Percentiles rank a stretch among this genome's conserved stretches.
Conservation (phyloP, 2,888 invertebrate genomes). For the Crematogaster levior region DNA sequence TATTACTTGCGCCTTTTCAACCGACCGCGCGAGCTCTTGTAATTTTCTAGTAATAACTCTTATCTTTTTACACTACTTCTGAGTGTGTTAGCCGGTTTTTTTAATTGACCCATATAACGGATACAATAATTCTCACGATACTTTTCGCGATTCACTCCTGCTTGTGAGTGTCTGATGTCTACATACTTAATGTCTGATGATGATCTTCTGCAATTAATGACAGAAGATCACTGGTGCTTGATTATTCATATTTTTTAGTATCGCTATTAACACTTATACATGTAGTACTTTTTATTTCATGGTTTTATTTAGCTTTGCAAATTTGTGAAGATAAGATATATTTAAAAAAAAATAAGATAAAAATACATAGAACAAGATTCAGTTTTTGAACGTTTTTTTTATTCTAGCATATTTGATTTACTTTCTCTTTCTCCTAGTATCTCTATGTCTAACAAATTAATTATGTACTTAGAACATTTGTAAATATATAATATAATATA, state of each 20-base stretch:
- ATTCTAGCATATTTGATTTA: background rate
- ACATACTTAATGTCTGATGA: background rate
- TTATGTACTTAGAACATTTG: background rate
- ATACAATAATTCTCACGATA: background rate
- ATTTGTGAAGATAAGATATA: background rate
- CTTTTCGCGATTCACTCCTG: background rate
- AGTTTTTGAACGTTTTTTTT: background rate
- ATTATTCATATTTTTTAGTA: background rate
- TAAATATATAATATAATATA: no score
- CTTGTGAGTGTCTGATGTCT: background rate
- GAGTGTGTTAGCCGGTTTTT: conserved; percentile 4
- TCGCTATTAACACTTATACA: background rate
- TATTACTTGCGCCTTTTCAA: conserved; percentile 21
- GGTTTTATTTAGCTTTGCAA: background rate
- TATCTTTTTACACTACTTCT: conserved; percentile 36
- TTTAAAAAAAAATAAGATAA: background rate
- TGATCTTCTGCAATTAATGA: background rate
- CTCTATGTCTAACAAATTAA: background rate
- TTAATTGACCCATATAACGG: conserved; percentile 12
- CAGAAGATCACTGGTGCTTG: background rate
- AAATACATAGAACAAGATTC: background rate
- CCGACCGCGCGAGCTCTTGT: conserved; percentile 37
- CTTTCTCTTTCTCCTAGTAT: background rate
- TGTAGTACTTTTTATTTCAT: background rate
- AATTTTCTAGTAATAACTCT: conserved; percentile 49